Base-by-base conservation (phyloP, 2,113 vertebrate species). In the Bostrychus sinensis region DNA sequence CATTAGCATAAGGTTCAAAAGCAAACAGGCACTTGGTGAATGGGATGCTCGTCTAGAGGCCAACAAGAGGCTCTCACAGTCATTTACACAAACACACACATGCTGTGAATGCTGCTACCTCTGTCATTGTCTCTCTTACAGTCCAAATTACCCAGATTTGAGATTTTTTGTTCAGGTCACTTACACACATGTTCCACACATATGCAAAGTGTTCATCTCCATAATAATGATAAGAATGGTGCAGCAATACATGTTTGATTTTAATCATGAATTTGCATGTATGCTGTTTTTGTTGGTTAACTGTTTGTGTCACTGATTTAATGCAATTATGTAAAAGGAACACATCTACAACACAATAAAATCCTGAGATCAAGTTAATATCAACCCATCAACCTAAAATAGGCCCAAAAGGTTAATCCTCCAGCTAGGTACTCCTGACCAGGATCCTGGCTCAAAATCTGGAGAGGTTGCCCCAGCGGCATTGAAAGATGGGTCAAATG, bases 1-100 rank as follows among this genome's bases (percentile, higher is more conserved):
- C 36, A 80, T 87, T 85, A 74, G 78, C 85, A 82, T 85, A 57
- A 69, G 54, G 43, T 62, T 81, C 65, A 82, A 82, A 70, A 57
- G 76, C 57, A 67, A 72, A 72, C 42, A 62, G 56, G 13, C 48
- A 65, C 32, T 37, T 23, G 34, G 34, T 65, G 4, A 26, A 74
- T 42, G n/a, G 16, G 57, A 74, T 73, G 45, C 66, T 76, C 56
- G 50, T 74, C 39, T 59, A 36, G 48, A 70, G 62, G 58, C 77
- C 20, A 56, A 67, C 50, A 70, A 72, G 61, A 59, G 71, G 56
- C 36, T 9, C 50, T 70, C 26, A 28, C 39, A 63, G 38, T 63
- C 58, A 62, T 57, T 42, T 25, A 55, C 55, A 64, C 25, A 67
- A 19, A 67, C 4, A 66, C 12, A 57, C 43, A 32, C 3, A 8